Percentiles rank a stretch among this genome's conserved stretches.
These are phyloP conservation scores for Ctena decussata DNA, from an alignment of 2,888 invertebrate genomes.

Conservation along the genomic window DNA sequence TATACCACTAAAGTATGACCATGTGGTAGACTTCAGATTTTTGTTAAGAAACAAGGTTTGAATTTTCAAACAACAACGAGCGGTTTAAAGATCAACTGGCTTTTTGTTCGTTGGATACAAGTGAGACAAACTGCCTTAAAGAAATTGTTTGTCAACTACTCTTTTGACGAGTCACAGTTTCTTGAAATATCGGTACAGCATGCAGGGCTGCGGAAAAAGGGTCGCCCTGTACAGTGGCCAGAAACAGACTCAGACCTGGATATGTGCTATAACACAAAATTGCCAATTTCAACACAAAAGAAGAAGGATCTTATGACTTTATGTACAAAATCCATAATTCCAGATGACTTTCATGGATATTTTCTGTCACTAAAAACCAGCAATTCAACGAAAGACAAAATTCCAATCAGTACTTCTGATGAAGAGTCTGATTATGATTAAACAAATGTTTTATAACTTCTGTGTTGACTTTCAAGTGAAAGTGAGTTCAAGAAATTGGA, in stretches of 20 bases:
- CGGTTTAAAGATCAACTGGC: conserved; percentile 8
- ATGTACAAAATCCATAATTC: neutral
- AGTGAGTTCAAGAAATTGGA: too few relatives aligned
- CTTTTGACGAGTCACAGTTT: conserved; percentile 7
- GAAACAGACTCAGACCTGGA: neutral
- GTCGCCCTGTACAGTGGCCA: neutral
- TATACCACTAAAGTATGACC: conserved; percentile 10
- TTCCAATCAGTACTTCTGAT: neutral
- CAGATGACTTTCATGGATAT: conserved; percentile 1
- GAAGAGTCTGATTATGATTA: conserved; percentile 8
- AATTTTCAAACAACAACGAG: neutral
- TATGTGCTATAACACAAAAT: neutral
- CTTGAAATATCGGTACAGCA: neutral
- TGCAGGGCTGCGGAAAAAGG: neutral
- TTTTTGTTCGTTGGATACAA: conserved; percentile 2
- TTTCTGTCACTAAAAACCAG: neutral
- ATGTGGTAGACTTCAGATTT: conserved; percentile 5
- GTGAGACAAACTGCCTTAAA: neutral
- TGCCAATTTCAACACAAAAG: conserved; percentile 12
- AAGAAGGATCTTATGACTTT: conserved; percentile 17
- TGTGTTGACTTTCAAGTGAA: too few relatives aligned
- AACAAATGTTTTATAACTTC: too few relatives aligned
- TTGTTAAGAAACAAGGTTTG: neutral
- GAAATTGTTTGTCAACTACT: neutral
- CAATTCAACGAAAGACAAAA: neutral